phyloP scores from a whole-genome alignment of 92 coral and sea anemone genomes.

The Isaurus tuberculatus region DNA sequence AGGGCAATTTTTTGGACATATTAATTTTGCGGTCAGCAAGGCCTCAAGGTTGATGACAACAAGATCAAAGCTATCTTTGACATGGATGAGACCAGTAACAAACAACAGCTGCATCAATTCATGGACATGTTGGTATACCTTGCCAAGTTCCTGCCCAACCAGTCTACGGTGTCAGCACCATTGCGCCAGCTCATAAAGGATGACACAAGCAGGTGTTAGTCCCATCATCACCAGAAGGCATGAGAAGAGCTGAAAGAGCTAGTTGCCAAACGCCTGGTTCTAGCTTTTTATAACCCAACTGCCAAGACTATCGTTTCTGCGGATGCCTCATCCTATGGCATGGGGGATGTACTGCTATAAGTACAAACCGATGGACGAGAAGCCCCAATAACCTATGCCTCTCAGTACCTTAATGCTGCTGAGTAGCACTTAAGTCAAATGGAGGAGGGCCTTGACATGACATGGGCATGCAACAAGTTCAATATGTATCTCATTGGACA shows the following conservation, averaged over 20 bases:
- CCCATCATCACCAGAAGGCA: constrained; percentile 3
- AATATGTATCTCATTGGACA: constrained; percentile 22
- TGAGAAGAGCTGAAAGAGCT: constrained; percentile 22
- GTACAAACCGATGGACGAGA: not conserved
- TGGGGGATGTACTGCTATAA: not conserved
- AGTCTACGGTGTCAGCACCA: constrained; percentile 5
- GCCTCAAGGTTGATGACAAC: not conserved
- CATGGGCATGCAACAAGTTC: constrained; percentile 28
- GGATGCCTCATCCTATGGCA: constrained; percentile 20
- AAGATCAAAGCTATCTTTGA: constrained; percentile 31
- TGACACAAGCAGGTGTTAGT: constrained; percentile 4
- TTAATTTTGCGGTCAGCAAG: constrained; percentile 7
- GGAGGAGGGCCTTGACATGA: constrained; percentile 4
- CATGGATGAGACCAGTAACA: constrained; percentile 36
- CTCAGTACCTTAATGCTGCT: constrained; percentile 9
- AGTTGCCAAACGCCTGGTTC: not conserved
- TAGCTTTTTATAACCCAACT: constrained; percentile 5
- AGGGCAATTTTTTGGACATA: constrained; percentile 4
- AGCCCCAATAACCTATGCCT: not conserved
- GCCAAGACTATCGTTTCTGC: constrained; percentile 1
- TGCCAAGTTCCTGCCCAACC: not conserved
- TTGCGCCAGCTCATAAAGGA: constrained; percentile 6
- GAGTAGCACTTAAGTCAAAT: constrained; percentile 2
- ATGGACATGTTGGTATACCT: constrained; percentile 28
- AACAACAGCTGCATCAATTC: constrained; percentile 40